A percentile compares a stretch with the other conserved stretches of the same genome.
Conservation (phyloP, 2,797 vertebrate species). For the Urophycis tenuis region DNA sequence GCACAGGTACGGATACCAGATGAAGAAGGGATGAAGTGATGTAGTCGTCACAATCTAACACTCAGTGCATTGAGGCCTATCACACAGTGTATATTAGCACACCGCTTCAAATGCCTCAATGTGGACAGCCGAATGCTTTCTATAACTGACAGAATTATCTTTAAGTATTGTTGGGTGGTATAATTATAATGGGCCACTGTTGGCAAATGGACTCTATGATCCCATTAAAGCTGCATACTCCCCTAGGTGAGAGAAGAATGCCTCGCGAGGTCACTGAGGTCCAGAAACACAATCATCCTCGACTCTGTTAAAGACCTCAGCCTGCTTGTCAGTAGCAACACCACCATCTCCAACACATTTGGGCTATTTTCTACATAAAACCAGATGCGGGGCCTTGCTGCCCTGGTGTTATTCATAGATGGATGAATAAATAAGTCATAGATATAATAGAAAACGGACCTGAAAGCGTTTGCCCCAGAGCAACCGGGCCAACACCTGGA, state of each 20-base stretch:
- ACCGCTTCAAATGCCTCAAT: background rate
- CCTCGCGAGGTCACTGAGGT: constrained; percentile 20
- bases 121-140: background rate
- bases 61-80: background rate
- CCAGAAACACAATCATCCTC: constrained; percentile 44
- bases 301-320: constrained; percentile 23
- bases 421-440: background rate
- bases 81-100: background rate
- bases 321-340: background rate
- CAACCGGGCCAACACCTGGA: background rate
- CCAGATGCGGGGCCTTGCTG: background rate
- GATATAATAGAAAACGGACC: background rate
- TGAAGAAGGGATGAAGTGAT: background rate
- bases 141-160: background rate
- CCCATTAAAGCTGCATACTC: constrained; percentile 59
- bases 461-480: background rate
- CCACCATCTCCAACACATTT: background rate
- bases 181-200: constrained; percentile 38
- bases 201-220: constrained; percentile 38
- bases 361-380: too few relatives aligned
- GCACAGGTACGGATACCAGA: constrained; percentile 71
- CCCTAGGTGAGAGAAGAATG: constrained; percentile 33
- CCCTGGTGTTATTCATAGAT: background rate
- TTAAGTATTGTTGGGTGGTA: constrained; percentile 15
- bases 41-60: background rate